These are phyloP conservation scores for Conistra vaccinii DNA, from an alignment of 2,888 invertebrate species.

Conservation along the genomic window DNA sequence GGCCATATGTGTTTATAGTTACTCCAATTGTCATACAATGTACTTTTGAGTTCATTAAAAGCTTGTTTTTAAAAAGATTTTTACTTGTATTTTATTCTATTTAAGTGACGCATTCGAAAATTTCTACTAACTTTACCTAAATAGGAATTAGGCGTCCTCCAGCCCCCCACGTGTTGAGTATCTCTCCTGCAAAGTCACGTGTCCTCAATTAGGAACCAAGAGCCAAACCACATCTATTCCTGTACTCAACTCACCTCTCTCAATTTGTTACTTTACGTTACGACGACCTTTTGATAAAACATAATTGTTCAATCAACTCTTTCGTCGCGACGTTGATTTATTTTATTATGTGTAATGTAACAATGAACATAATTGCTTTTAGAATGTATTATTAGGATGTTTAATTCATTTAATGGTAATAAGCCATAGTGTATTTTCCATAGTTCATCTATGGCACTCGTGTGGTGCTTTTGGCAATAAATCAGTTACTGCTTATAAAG, in stretches of 20 bases:
- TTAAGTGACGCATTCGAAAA: slow-evolving; percentile 28
- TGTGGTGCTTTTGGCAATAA: slow-evolving; percentile 37
- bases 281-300: slow-evolving; percentile 51
- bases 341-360: slow-evolving; percentile 55
- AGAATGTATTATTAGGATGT: slow-evolving; percentile 59
- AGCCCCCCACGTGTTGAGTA: slow-evolving; percentile 64
- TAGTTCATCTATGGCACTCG: slow-evolving; percentile 28
- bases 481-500: slow-evolving; percentile 48
- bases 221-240: slow-evolving; percentile 75
- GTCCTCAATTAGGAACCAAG: slow-evolving; percentile 73
- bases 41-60: too few relatives aligned
- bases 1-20: too few relatives aligned
- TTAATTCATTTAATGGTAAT: slow-evolving; percentile 62
- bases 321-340: slow-evolving; percentile 46
- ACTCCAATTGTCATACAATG: too few relatives aligned
- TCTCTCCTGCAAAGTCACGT: slow-evolving; percentile 72
- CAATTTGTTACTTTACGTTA: slow-evolving; percentile 63
- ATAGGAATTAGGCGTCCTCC: slow-evolving; percentile 65
- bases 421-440: slow-evolving; percentile 40
- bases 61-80: too few relatives aligned
- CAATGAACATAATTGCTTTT: slow-evolving; percentile 61
- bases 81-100: too few relatives aligned
- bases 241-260: slow-evolving; percentile 61
- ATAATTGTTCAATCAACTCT: slow-evolving; percentile 60
- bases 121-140: slow-evolving; percentile 47